A percentile compares a stretch with the other conserved stretches of the same genome.
These are phyloP conservation scores for Hassar affinis DNA, from an alignment of 2,113 vertebrate species.

Conservation along the genomic window DNA sequence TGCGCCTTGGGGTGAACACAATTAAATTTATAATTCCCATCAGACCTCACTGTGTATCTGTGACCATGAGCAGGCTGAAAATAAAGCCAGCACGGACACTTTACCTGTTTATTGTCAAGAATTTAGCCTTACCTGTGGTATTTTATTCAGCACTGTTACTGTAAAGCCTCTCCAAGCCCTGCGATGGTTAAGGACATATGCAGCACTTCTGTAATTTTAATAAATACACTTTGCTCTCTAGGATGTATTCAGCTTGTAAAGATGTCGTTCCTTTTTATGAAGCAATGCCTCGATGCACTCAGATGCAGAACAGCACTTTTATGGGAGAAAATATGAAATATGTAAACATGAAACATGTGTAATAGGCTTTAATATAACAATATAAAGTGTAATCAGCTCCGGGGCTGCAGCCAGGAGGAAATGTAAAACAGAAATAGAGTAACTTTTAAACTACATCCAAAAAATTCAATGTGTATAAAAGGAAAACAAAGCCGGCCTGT, in stretches of 20 bases:
- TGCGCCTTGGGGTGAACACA: conserved; percentile 58
- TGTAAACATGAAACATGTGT: conserved; percentile 33
- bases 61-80: conserved; percentile 40
- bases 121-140: conserved; percentile 4
- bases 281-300: neutral
- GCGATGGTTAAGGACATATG: neutral
- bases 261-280: conserved; percentile 11
- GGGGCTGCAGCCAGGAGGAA: conserved; percentile 7
- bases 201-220: neutral
- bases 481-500: neutral
- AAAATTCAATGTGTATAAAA: neutral
- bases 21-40: conserved; percentile 59
- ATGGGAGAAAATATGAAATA: conserved; percentile 11
- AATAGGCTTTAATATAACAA: conserved; percentile 26
- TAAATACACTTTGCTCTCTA: neutral
- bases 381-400: conserved; percentile 14
- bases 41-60: conserved; percentile 37
- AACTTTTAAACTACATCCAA: conserved; percentile 16
- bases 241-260: conserved; percentile 16
- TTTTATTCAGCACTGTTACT: neutral
- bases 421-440: conserved; percentile 30
- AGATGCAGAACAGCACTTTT: neutral
- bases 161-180: neutral
- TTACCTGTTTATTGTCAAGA: conserved; percentile 9
- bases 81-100: conserved; percentile 19